A percentile compares a stretch with the other conserved stretches of the same genome.
Conservation (phyloP, 30 jellyfish, hydroid and myxozoan genomes). For the Aurelia aurita complex sp. Pacific region DNA sequence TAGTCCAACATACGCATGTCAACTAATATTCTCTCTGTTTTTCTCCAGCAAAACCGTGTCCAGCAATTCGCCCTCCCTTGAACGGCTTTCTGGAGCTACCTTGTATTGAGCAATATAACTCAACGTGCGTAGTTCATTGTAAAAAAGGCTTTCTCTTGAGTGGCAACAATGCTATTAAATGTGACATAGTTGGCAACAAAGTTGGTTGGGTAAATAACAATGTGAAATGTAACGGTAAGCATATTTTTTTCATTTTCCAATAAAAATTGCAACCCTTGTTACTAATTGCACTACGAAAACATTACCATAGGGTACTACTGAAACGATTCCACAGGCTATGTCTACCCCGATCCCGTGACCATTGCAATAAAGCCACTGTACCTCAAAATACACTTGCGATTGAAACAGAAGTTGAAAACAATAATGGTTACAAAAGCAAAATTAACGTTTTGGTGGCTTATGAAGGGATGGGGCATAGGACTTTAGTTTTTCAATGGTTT, state of each 20-base stretch:
- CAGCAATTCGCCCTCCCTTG: slow-evolving; percentile 66
- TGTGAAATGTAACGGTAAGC: slow-evolving; percentile 61
- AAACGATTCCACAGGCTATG: too few relatives aligned
- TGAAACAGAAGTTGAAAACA: too few relatives aligned
- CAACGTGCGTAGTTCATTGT: slow-evolving; percentile 64
- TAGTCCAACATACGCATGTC: too few relatives aligned
- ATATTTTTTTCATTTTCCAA: neutral
- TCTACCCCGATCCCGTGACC: too few relatives aligned
- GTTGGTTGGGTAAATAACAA: slow-evolving; percentile 36
- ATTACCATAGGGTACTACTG: too few relatives aligned
- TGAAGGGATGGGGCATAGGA: too few relatives aligned
- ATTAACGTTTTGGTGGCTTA: too few relatives aligned
- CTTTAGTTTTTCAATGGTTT: too few relatives aligned
- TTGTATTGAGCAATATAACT: slow-evolving; percentile 58
- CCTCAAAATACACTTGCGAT: too few relatives aligned
- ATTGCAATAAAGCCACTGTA: too few relatives aligned
- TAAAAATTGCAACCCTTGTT: neutral
- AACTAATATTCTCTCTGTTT: neutral
- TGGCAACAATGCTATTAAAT: slow-evolving; percentile 35
- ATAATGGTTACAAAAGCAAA: too few relatives aligned
- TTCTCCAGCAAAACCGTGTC: slow-evolving; percentile 59
- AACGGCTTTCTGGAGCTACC: slow-evolving; percentile 68
- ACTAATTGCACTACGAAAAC: neutral
- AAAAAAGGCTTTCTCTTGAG: slow-evolving; percentile 38
- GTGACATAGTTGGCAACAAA: slow-evolving; percentile 35